Conservation (phyloP, 2,113 vertebrate genomes). For the Pluvialis apricaria region DNA sequence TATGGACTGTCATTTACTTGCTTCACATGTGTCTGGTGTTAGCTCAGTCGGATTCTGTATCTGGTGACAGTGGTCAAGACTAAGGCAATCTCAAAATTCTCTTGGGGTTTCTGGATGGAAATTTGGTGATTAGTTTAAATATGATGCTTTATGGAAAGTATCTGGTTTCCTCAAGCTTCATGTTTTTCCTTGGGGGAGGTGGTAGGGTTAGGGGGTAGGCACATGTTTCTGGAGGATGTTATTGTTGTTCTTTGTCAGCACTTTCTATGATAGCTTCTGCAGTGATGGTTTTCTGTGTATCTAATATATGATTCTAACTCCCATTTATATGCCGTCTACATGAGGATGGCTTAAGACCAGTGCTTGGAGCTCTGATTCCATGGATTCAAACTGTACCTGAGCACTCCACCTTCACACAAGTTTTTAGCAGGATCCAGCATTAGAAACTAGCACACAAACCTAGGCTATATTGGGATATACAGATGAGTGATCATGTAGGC, state of each 20-base stretch:
- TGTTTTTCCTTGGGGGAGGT: not conserved
- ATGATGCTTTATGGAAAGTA: not conserved
- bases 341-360: not conserved
- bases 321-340: not conserved
- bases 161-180: not conserved
- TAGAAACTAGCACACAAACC: not conserved
- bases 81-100: not conserved
- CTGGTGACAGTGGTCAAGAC: not conserved
- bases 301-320: not conserved
- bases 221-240: not conserved
- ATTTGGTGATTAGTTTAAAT: not conserved
- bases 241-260: not conserved
- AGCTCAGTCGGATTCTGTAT: not conserved
- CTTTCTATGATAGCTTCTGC: not conserved
- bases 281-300: not conserved
- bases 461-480: not conserved
- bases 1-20: not conserved
- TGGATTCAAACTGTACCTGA: not conserved
- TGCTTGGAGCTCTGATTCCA: not conserved
- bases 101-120: not conserved
- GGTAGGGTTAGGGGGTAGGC: not conserved
- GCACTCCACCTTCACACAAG: not conserved
- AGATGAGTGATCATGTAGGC: not conserved
- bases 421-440: not conserved
- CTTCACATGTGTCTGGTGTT: not conserved